Conservation (phyloP, 2,113 vertebrate species). For the Alouatta palliata region DNA sequence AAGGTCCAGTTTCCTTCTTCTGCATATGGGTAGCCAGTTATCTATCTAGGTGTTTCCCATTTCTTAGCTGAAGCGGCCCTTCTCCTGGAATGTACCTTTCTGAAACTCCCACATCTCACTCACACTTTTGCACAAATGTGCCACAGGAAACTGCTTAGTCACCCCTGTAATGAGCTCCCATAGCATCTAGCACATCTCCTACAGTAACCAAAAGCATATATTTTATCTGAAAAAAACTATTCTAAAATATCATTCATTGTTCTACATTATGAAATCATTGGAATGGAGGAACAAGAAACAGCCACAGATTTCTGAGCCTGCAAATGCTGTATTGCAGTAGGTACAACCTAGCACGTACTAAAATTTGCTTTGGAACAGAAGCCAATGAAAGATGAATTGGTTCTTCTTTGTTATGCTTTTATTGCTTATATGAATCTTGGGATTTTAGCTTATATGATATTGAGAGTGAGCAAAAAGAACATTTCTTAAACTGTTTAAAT, state of each 20-base stretch:
- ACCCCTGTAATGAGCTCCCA: not conserved
- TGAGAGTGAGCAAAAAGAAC: not conserved
- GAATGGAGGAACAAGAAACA: not conserved
- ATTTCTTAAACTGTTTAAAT: not conserved
- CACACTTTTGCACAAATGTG: not conserved
- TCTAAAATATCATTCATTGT: not conserved
- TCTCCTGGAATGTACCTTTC: not conserved
- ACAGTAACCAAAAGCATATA: not conserved
- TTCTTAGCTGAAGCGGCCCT: not conserved
- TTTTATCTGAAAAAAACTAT: not conserved
- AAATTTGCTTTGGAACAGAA: not conserved
- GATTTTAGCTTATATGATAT: not conserved
- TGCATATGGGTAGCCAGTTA: not conserved
- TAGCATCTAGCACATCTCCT: not conserved
- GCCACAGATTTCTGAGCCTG: not conserved
- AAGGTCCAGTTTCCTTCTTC: too few species aligned
- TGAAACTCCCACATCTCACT: not conserved
- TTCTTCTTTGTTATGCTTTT: not conserved
- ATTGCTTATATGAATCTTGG: not conserved
- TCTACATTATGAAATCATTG: not conserved
- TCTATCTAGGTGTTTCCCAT: not conserved
- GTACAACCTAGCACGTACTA: accelerated
- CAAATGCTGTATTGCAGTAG: not conserved
- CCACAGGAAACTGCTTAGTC: not conserved
- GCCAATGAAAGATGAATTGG: not conserved